These are phyloP conservation scores for Ganaspis brasiliensis DNA, from an alignment of 2,888 invertebrate species.

Conservation along the genomic window DNA sequence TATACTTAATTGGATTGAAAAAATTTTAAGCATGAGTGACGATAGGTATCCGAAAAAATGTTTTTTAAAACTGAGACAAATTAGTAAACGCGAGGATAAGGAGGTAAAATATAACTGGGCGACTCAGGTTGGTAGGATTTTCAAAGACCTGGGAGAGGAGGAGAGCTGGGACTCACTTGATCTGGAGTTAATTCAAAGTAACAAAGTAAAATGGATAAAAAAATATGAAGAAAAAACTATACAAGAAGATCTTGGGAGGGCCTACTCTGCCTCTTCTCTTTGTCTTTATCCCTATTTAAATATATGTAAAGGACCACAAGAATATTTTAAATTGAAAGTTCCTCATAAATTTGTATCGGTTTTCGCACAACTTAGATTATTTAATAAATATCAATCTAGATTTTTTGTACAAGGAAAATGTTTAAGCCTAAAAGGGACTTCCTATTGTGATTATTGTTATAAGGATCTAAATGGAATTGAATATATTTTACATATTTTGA, in stretches of 20 bases:
- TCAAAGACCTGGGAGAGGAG: not conserved
- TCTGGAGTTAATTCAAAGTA: not conserved
- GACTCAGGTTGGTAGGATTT: not conserved
- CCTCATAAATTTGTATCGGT: not conserved
- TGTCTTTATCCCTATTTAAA: not conserved
- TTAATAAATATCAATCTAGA: not conserved
- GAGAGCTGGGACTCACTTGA: not conserved
- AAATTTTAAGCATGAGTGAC: not conserved
- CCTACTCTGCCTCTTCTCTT: not conserved
- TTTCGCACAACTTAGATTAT: not conserved
- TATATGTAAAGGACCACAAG: not conserved
- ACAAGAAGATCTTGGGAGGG: not conserved
- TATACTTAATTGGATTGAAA: not conserved
- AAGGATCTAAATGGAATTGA: not conserved
- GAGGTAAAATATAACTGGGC: not conserved
- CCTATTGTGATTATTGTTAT: not conserved
- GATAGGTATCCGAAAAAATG: not conserved
- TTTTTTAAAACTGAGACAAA: not conserved
- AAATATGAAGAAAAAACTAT: slow-evolving; percentile 1
- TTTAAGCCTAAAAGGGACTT: not conserved
- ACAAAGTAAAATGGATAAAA: not conserved
- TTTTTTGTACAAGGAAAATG: slow-evolving; percentile 1
- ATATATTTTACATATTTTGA: slow-evolving; percentile 1
- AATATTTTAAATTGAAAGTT: not conserved
- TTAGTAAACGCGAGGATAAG: not conserved